These are phyloP conservation scores for Cephalotes varians DNA, from an alignment of 2,888 invertebrate species.

Conservation along the genomic window DNA sequence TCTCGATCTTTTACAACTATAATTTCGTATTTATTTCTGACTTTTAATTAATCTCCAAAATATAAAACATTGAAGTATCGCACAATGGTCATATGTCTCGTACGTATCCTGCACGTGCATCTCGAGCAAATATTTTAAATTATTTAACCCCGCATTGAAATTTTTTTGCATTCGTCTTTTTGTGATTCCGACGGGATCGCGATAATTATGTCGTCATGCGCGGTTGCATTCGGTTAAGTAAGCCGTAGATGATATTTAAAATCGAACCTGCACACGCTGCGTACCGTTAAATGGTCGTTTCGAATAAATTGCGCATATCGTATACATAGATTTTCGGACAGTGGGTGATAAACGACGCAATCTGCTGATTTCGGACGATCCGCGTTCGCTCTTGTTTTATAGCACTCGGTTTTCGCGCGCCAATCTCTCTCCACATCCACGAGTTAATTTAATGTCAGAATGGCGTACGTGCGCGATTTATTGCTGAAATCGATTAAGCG, in stretches of 20 bases:
- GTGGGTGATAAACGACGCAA: slow-evolving; percentile 52
- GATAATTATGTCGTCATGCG: slow-evolving; percentile 13
- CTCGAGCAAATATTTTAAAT: neutral
- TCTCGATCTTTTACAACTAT: neutral
- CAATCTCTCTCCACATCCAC: slow-evolving; percentile 30
- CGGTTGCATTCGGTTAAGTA: slow-evolving; percentile 19
- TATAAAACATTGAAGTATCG: neutral
- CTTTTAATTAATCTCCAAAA: neutral
- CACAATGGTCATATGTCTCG: no score
- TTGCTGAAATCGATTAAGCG: slow-evolving; percentile 45
- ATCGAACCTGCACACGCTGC: neutral
- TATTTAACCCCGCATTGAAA: neutral
- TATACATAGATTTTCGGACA: slow-evolving; percentile 48
- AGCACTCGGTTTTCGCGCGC: slow-evolving; percentile 21
- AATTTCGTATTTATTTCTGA: neutral
- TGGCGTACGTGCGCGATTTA: slow-evolving; percentile 49
- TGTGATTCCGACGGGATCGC: neutral
- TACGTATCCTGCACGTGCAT: neutral
- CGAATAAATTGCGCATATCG: slow-evolving; percentile 35
- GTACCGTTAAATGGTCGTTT: slow-evolving; percentile 16
- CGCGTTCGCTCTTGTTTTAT: slow-evolving; percentile 40
- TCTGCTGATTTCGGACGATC: slow-evolving; percentile 47
- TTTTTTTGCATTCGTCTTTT: neutral
- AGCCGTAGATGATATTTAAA: neutral
- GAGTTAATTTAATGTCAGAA: slow-evolving; percentile 56